Conservation (phyloP, 2,113 vertebrate species). For the Pygoscelis adeliae region DNA sequence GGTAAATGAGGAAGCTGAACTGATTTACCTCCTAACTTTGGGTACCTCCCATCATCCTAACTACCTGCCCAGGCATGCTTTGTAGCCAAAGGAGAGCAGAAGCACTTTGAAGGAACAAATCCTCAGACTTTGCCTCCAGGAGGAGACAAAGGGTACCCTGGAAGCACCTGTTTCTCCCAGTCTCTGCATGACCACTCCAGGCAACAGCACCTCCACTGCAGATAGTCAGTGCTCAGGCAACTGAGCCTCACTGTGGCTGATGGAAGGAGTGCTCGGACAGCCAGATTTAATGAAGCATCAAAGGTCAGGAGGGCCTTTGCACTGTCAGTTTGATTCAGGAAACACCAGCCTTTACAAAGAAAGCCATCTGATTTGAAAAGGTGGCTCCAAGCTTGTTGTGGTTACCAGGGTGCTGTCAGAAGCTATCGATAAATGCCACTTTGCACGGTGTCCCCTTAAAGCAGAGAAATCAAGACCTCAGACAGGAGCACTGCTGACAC, state of each 20-base stretch:
- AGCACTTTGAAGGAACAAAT: neutral
- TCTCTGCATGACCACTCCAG: neutral
- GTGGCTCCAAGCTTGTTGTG: neutral
- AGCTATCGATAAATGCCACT: neutral
- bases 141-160: neutral
- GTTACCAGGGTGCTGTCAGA: neutral
- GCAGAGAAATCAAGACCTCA: neutral
- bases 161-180: neutral
- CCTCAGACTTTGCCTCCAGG: neutral
- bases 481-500: neutral
- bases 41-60: neutral
- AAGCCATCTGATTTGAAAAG: neutral
- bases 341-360: neutral
- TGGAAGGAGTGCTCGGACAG: neutral
- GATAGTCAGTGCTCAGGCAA: neutral
- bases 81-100: neutral
- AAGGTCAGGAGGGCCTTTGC: neutral
- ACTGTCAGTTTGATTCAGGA: neutral
- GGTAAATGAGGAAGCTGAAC: neutral
- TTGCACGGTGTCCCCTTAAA: neutral
- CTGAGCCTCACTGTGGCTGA: neutral
- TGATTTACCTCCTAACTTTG: neutral
- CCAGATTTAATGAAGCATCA: neutral
- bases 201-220: rapidly evolving
- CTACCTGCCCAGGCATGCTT: neutral